A percentile compares a stretch with the other conserved stretches of the same genome.
phyloP scores from a whole-genome alignment of 2,888 invertebrate species.

The Coecobrya sp. region DNA sequence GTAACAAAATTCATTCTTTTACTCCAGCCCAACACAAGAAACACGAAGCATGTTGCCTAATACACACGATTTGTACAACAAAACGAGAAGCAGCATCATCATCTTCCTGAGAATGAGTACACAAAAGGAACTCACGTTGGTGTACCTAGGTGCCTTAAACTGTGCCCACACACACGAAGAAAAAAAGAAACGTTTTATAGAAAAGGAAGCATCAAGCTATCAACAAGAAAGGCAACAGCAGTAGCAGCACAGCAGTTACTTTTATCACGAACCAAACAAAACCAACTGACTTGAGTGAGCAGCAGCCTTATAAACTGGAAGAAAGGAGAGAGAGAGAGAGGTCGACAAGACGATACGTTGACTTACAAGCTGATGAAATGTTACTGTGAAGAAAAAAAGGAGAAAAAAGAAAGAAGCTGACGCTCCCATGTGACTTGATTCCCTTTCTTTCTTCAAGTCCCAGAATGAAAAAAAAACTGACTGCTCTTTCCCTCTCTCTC shows the following conservation, averaged over 20 bases:
- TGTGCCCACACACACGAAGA: not conserved
- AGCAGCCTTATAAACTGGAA: conserved; percentile 3
- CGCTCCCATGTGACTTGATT: conserved; percentile 75
- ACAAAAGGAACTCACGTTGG: conserved; percentile 30
- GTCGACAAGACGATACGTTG: conserved; percentile 45
- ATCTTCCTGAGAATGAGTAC: conserved; percentile 10
- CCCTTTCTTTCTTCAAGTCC: conserved; percentile 60
- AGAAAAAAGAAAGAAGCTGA: conserved; percentile 17
- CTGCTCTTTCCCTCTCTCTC: not conserved
- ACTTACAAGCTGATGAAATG: conserved; percentile 72
- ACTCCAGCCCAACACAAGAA: not conserved
- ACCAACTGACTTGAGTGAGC: conserved; percentile 23
- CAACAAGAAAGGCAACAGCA: not conserved
- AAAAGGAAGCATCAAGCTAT: not conserved
- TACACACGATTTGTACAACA: conserved; percentile 62
- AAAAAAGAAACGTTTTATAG: not conserved
- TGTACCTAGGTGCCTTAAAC: not conserved
- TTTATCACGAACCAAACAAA: conserved; percentile 28
- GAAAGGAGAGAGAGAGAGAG: too few species aligned
- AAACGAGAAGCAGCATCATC: conserved; percentile 18
- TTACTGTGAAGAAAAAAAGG: conserved; percentile 1
- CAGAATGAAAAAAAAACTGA: conserved; percentile 3
- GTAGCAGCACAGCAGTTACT: not conserved
- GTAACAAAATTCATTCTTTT: conserved; percentile 22
- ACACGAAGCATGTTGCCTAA: conserved; percentile 30